phyloP scores from a whole-genome alignment of 92 coral and sea anemone genomes.

The Zoanthus sociatus region DNA sequence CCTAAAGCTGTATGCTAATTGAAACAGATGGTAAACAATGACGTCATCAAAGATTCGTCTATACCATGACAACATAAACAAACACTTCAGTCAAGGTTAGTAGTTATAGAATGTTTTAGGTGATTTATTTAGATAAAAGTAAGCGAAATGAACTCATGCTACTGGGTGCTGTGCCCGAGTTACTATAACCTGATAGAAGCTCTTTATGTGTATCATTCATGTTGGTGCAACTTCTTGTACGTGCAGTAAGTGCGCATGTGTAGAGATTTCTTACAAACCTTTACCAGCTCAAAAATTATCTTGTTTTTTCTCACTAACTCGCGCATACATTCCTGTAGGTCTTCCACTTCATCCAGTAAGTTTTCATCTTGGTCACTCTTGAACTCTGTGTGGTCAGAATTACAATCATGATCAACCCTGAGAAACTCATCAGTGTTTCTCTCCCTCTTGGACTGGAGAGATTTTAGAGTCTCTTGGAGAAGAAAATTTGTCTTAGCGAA shows the following conservation, averaged over 20 bases:
- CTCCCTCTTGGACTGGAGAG: constrained; percentile 31
- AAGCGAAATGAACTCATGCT: too few species aligned
- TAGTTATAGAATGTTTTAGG: too few species aligned
- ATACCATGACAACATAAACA: too few species aligned
- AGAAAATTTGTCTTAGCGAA: constrained; percentile 24
- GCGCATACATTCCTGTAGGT: constrained; percentile 51
- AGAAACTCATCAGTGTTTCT: background rate
- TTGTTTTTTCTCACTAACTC: constrained; percentile 76
- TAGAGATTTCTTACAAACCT: constrained; percentile 72
- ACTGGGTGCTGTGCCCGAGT: too few species aligned
- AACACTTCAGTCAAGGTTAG: too few species aligned
- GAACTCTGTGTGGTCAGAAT: background rate
- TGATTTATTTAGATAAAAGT: too few species aligned
- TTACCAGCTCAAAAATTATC: constrained; percentile 68
- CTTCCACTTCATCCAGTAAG: background rate
- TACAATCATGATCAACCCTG: background rate
- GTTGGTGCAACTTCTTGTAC: background rate
- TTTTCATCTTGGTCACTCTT: background rate
- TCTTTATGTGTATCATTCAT: too few species aligned
- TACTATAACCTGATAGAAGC: too few species aligned
- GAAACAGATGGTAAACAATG: too few species aligned
- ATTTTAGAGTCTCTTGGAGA: constrained; percentile 32
- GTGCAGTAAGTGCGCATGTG: constrained; percentile 48
- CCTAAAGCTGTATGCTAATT: too few species aligned
- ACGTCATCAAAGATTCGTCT: too few species aligned